Conservation (phyloP, 2,113 vertebrate genomes). For the Halichoerus grypus region DNA sequence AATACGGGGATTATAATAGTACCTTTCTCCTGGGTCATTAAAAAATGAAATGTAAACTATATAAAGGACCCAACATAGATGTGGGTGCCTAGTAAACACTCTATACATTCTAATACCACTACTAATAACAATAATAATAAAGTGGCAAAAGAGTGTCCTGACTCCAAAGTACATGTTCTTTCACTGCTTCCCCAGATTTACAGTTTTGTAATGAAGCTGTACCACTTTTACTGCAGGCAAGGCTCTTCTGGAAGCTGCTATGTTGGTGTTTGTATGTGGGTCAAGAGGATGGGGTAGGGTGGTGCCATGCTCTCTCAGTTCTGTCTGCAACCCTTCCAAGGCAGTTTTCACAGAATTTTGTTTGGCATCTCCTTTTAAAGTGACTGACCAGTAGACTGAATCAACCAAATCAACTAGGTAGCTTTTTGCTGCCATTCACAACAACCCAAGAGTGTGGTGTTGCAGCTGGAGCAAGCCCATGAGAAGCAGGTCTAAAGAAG, state of each 20-base stretch:
- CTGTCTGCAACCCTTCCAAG: neutral
- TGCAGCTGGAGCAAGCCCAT: neutral
- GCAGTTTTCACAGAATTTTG: neutral
- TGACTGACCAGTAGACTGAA: neutral
- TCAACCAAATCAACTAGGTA: neutral
- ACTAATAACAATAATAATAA: neutral
- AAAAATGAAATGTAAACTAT: constrained; percentile 24
- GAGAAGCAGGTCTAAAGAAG: neutral
- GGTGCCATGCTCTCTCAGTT: neutral
- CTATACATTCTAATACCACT: neutral
- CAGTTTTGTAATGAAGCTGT: neutral
- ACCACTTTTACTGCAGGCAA: neutral
- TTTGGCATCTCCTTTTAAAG: neutral
- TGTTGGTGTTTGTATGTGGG: neutral
- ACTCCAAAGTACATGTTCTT: neutral
- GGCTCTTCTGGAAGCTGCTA: neutral
- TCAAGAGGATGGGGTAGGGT: fast-evolving
- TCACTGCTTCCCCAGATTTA: neutral
- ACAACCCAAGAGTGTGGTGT: neutral
- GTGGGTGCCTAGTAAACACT: neutral
- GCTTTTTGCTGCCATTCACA: neutral
- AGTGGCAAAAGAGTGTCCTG: neutral
- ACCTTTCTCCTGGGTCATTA: neutral
- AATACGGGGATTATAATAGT: neutral
- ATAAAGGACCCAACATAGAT: neutral